phyloP scores from a whole-genome alignment of 2,797 vertebrate species.

The Yasuhikotakia modesta region DNA sequence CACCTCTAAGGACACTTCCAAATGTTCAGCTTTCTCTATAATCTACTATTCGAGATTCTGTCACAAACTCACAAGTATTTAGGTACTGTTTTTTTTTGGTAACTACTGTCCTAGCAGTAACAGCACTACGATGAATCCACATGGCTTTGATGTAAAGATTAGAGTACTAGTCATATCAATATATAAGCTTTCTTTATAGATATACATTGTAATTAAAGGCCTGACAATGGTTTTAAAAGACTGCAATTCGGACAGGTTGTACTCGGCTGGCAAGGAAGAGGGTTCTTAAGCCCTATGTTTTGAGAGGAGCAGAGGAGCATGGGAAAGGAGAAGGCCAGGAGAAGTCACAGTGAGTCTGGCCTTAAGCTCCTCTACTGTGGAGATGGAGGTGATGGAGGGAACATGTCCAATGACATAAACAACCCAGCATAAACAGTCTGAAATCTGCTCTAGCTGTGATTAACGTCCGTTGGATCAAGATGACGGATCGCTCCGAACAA shows the following conservation, averaged over 20 bases:
- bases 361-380: slow-evolving; percentile 45
- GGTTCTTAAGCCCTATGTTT: slow-evolving; percentile 47
- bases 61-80: slow-evolving; percentile 53
- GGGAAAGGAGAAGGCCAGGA: slow-evolving; percentile 14
- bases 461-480: neutral
- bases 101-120: slow-evolving; percentile 55
- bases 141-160: slow-evolving; percentile 60
- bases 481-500: slow-evolving; percentile 2
- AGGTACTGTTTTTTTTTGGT: slow-evolving; percentile 52
- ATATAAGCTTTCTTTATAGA: slow-evolving; percentile 49
- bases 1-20: slow-evolving; percentile 78
- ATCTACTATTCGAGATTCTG: slow-evolving; percentile 32
- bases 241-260: slow-evolving; percentile 45
- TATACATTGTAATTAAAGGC: slow-evolving; percentile 47
- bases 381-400: slow-evolving; percentile 8
- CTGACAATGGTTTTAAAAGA: slow-evolving; percentile 51
- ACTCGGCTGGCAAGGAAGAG: slow-evolving; percentile 36
- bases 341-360: slow-evolving; percentile 69
- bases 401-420: slow-evolving; percentile 30
- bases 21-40: slow-evolving; percentile 55
- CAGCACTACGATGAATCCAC: slow-evolving; percentile 60
- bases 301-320: slow-evolving; percentile 15
- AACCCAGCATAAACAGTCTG: neutral
- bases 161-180: slow-evolving; percentile 51
- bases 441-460: neutral